Evolutionary conservation across 2,797 vertebrate genomes (phyloP).

Genomic region (Crax fasciolata): DNA sequence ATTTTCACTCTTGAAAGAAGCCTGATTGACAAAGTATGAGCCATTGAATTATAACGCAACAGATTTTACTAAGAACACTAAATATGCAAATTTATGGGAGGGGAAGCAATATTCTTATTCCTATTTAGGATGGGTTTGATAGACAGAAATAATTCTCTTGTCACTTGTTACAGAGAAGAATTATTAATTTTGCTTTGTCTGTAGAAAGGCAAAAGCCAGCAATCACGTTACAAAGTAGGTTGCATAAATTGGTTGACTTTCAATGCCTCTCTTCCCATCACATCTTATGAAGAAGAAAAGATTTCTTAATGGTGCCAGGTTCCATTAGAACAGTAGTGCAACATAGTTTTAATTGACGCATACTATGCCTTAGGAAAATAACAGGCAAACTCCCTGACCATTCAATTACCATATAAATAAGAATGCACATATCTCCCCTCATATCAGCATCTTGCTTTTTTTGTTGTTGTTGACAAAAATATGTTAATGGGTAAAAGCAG

Average conservation of each 20-base stretch:
- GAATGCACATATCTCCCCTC: conserved; percentile 10
- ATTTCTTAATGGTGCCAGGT: conserved; percentile 39
- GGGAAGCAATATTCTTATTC: conserved; percentile 32
- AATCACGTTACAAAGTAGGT: conserved; percentile 26
- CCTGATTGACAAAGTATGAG: conserved; percentile 37
- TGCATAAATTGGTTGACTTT: conserved; percentile 44
- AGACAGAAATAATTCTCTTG: conserved; percentile 54
- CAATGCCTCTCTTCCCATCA: background rate
- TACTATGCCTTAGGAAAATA: conserved; percentile 15
- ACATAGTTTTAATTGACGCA: background rate
- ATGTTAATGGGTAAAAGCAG: conserved; percentile 49
- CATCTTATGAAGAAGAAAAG: conserved; percentile 15
- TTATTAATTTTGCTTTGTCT: conserved; percentile 55
- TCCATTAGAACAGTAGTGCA: background rate
- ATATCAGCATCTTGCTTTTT: conserved; percentile 43
- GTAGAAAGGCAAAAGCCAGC: conserved; percentile 47
- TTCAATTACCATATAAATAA: conserved; percentile 68
- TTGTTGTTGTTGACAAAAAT: conserved; percentile 37
- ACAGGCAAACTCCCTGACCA: conserved; percentile 31
- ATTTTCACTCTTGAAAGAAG: conserved; percentile 55
- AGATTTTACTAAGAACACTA: conserved; percentile 27
- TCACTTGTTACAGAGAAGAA: conserved; percentile 37
- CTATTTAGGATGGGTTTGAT: conserved; percentile 32
- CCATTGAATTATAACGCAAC: background rate
- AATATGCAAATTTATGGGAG: conserved; percentile 51